These are phyloP conservation scores for Cyphomyrus plagiostoma DNA, from an alignment of 2,113 vertebrate species.

Conservation along the genomic window DNA sequence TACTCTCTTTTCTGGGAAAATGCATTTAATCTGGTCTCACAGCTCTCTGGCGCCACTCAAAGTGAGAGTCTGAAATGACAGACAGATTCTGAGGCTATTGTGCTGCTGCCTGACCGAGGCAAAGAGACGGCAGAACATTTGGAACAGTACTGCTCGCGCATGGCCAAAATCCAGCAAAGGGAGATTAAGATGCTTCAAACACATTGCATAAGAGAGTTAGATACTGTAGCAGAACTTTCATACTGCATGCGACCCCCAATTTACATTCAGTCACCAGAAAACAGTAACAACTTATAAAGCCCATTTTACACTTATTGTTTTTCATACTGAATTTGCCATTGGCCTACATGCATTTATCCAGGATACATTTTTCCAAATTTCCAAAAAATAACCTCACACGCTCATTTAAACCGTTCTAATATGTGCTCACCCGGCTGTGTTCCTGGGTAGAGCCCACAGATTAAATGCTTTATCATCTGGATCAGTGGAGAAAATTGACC, in stretches of 20 bases:
- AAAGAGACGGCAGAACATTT: constrained; percentile 21
- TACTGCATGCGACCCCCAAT: neutral
- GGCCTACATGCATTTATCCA: neutral
- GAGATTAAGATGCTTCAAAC: constrained; percentile 29
- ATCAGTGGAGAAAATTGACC: neutral
- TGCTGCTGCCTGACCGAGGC: constrained; percentile 22
- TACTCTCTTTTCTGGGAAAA: constrained; percentile 39
- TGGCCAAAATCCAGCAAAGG: constrained; percentile 26
- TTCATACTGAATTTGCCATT: neutral
- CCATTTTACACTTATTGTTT: neutral
- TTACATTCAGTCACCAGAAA: neutral
- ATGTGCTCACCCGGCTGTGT: neutral
- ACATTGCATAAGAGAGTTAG: neutral
- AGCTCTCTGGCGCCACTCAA: constrained; percentile 87
- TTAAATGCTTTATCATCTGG: neutral
- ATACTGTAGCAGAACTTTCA: neutral
- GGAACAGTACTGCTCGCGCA: constrained; percentile 25
- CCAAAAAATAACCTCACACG: neutral
- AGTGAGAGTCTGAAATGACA: constrained; percentile 65
- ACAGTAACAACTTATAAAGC: neutral
- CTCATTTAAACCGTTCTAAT: neutral
- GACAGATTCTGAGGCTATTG: constrained; percentile 41
- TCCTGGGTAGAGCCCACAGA: neutral
- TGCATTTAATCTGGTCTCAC: constrained; percentile 46
- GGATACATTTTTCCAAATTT: neutral